A percentile compares a stretch with the other conserved stretches of the same genome.
Conservation (phyloP, 2,888 invertebrate genomes). For the Oithona nana region DNA sequence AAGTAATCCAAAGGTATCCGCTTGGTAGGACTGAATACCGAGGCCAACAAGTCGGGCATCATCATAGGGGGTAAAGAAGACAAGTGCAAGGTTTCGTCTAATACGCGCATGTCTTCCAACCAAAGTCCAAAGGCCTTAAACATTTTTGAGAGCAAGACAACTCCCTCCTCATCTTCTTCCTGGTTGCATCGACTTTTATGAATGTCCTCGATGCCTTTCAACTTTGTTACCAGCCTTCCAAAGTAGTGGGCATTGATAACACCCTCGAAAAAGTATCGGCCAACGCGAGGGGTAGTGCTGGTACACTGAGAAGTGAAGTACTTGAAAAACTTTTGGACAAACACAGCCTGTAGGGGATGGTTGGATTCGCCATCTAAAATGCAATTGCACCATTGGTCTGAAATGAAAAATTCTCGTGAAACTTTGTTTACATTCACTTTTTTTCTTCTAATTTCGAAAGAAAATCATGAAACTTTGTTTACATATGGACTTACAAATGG, state of each 20-base stretch:
- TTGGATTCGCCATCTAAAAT: conserved; percentile 44
- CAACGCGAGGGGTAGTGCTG: conserved; percentile 41
- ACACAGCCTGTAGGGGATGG: conserved; percentile 46
- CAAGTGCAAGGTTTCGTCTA: conserved; percentile 43
- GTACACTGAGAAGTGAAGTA: conserved; percentile 44
- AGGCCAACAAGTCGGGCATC: conserved; percentile 42
- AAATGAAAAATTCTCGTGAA: no score
- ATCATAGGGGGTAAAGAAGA: conserved; percentile 53
- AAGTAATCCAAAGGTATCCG: no score
- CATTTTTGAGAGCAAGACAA: conserved; percentile 23
- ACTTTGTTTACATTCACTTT: no score
- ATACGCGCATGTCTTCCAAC: conserved; percentile 56
- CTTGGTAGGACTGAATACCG: no score
- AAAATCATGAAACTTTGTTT: no score
- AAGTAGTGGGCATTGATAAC: conserved; percentile 43
- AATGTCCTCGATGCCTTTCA: conserved; percentile 40
- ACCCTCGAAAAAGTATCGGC: conserved; percentile 53
- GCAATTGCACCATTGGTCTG: conserved; percentile 56
- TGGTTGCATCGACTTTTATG: conserved; percentile 20
- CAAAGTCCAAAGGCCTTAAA: conserved; percentile 47
- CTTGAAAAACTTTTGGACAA: conserved; percentile 57
- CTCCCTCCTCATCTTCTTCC: no score
- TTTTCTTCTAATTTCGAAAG: no score
- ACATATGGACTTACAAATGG: conserved; percentile 47
- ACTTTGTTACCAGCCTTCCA: conserved; percentile 46